phyloP scores from a whole-genome alignment of 2,888 invertebrate species.

The Leptopilina drosophilae region DNA sequence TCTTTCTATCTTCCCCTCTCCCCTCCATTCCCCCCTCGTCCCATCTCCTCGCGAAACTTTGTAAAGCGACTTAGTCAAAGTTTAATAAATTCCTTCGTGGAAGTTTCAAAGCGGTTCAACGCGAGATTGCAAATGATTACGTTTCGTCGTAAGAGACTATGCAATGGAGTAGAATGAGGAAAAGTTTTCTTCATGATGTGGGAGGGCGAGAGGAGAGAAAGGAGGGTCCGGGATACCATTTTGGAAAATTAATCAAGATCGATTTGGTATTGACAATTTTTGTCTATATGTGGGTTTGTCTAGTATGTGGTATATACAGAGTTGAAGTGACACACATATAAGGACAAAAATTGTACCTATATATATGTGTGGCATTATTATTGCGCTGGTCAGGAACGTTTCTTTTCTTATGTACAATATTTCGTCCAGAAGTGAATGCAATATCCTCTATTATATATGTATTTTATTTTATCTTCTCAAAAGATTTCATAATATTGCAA shows the following conservation, averaged over 20 bases:
- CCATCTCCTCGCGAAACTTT: conserved; percentile 68
- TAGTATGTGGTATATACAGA: not conserved
- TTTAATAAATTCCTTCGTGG: conserved; percentile 75
- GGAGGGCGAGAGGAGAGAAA: not conserved
- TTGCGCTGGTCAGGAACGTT: conserved; percentile 34
- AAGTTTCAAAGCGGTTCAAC: conserved; percentile 72
- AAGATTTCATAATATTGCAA: conserved; percentile 24
- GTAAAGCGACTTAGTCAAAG: conserved; percentile 75
- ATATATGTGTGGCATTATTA: not conserved
- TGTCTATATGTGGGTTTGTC: no score
- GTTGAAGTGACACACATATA: not conserved
- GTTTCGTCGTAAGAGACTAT: conserved; percentile 60
- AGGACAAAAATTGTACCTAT: not conserved
- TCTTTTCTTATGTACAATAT: not conserved
- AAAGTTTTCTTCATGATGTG: conserved; percentile 49
- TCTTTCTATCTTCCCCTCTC: conserved; percentile 55
- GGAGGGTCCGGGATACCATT: conserved; percentile 22
- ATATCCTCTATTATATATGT: conserved; percentile 14
- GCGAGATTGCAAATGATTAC: conserved; percentile 72
- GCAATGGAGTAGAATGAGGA: conserved; percentile 40
- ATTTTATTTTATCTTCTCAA: conserved; percentile 5
- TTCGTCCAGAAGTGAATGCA: conserved; percentile 11
- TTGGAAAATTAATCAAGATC: conserved; percentile 41
- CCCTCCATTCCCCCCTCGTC: conserved; percentile 47
- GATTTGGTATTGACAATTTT: not conserved